Conservation (phyloP, 92 coral and sea anemone species). For the Isaurus tuberculatus region DNA sequence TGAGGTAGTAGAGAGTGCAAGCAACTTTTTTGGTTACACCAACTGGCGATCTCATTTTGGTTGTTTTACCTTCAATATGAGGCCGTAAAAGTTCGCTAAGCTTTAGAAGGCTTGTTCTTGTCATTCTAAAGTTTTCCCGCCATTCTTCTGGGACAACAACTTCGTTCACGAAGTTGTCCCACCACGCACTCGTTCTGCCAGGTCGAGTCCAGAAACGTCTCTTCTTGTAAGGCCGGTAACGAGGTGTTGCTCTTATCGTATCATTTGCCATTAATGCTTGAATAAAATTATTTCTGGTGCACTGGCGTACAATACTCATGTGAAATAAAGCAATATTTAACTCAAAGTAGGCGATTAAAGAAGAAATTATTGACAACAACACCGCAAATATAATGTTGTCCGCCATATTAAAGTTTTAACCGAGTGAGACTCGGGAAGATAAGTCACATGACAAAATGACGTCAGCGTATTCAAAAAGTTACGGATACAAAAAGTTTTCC, state of each 20-base stretch:
- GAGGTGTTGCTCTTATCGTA: constrained; percentile 25
- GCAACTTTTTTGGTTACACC: constrained; percentile 67
- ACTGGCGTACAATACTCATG: constrained; percentile 22
- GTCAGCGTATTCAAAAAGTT: too few relatives aligned
- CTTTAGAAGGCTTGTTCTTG: constrained; percentile 26
- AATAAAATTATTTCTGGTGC: constrained; percentile 32
- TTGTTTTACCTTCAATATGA: constrained; percentile 22
- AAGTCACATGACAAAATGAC: background rate
- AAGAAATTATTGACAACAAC: constrained; percentile 5
- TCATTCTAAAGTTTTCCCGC: constrained; percentile 9
- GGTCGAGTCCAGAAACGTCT: constrained; percentile 24
- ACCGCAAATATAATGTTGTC: background rate
- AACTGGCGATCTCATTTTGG: constrained; percentile 67
- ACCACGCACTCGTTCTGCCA: too few relatives aligned
- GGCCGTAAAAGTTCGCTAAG: constrained; percentile 28
- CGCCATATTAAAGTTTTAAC: too few relatives aligned
- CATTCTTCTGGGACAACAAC: constrained; percentile 28
- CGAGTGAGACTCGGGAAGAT: too few relatives aligned
- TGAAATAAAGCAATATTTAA: constrained; percentile 27
- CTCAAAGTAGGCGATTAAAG: constrained; percentile 17
- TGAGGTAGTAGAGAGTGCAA: constrained; percentile 69
- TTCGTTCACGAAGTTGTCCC: background rate
- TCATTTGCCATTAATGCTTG: constrained; percentile 20
- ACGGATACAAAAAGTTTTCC: too few relatives aligned
- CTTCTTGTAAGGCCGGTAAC: constrained; percentile 27